Evolutionary conservation across 2,113 vertebrate genomes (phyloP).

Genomic region (Euleptes europaea): DNA sequence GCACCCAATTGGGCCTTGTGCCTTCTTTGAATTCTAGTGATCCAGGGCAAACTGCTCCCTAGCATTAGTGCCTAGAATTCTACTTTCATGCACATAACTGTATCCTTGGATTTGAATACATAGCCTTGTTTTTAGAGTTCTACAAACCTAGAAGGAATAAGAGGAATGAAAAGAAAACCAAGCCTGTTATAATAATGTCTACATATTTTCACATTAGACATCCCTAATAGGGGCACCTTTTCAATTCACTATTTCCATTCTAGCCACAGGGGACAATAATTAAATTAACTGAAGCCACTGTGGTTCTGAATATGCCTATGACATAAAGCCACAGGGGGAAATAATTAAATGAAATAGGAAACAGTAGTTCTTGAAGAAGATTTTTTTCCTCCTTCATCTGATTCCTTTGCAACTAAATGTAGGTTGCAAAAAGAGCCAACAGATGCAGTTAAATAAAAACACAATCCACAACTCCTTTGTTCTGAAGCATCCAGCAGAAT

Average conservation of each 20-base stretch:
- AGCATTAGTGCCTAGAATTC: too few species aligned
- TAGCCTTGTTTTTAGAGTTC: neutral
- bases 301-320: conserved; percentile 24
- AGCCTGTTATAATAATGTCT: neutral
- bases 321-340: conserved; percentile 1
- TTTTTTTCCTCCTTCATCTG: neutral
- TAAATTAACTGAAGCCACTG: conserved; percentile 18
- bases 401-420: conserved; percentile 8
- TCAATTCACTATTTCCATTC: neutral
- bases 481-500: neutral
- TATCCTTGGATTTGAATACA: neutral
- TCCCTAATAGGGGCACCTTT: neutral
- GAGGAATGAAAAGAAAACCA: neutral
- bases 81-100: neutral
- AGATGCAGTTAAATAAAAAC: neutral
- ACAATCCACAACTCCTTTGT: neutral
- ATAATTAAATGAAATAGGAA: conserved; percentile 33
- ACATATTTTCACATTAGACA: conserved; percentile 4
- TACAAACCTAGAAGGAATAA: neutral
- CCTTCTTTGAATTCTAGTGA: too few species aligned
- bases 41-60: too few species aligned
- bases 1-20: too few species aligned
- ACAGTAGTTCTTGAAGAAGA: neutral
- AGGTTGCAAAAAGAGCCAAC: neutral
- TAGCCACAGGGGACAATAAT: neutral